Evolutionary conservation across 2,888 invertebrate genomes (phyloP), one percentile per base, ranked within the genome.

Genomic region (Melinaea menophilus): DNA sequence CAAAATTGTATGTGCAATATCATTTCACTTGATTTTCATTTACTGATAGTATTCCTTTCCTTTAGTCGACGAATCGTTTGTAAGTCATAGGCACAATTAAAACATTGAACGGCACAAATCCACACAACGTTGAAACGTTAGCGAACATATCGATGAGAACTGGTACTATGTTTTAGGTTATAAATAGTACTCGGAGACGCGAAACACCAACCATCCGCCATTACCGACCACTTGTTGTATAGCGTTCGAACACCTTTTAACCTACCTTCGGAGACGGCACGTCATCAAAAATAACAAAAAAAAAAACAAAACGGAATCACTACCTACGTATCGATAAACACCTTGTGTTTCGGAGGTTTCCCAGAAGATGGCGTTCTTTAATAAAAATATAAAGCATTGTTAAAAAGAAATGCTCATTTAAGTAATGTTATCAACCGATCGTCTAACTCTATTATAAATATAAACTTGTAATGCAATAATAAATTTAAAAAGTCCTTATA

Each of bases 81-180:
- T 84, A 86, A 84, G 85, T 87, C 88, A 88, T 90, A 86, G 82
- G 85, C 88, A 88, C 87, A 85, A 83, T 85, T 82, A 81, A 83
- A 78, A 85, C 86, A 86, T 85, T 82, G 80, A 88, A 85, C 86
- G 81, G 83, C 88, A 90, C 86, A 82, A 86, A 86, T 88, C 79
- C 88, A 90, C 89, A 87, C 84, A 88, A 85, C 82, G 80, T 81
- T 79, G 82, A 82, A 89, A 89, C 85, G 86, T 90, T 89, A 90
- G 87, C 85, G 87, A 87, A 90, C 91, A 91, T 90, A 90, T 91
- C 90, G 90, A 87, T 88, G 88, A 90, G 90, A 91, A 89, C 89
- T 90, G 87, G 86, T 90, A 88, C 88, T 90, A 86, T 90, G 85
- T 90, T 91, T 90, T 88, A 91, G 91, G 91, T 91, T 91, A 91